These are phyloP conservation scores for Agriopis marginaria DNA, from an alignment of 2,888 invertebrate genomes.

Conservation along the genomic window DNA sequence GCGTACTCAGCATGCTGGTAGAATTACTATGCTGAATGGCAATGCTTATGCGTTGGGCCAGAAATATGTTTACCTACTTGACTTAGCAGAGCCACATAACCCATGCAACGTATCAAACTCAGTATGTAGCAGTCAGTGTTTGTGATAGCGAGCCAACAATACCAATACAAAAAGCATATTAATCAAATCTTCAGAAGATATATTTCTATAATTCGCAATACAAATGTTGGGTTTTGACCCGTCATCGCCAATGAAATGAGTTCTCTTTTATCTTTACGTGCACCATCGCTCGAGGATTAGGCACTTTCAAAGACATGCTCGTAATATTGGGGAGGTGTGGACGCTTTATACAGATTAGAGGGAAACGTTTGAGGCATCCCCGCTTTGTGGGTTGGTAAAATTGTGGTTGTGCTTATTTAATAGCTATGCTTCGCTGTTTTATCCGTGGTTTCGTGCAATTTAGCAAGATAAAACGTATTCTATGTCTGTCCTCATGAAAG, in stretches of 20 bases:
- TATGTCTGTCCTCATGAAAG: background rate
- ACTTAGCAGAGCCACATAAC: no score
- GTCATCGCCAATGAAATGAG: constrained; percentile 18
- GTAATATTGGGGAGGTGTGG: constrained; percentile 13
- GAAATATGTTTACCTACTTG: no score
- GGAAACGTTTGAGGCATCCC: constrained; percentile 4
- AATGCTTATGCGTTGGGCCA: no score
- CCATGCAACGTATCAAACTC: no score
- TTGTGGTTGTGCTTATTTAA: background rate
- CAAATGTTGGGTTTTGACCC: constrained; percentile 13
- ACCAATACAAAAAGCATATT: no score
- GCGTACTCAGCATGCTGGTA: no score
- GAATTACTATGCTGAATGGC: no score
- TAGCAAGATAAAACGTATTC: no score
- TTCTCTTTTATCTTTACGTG: constrained; percentile 29
- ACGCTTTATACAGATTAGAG: constrained; percentile 16
- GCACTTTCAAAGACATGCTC: constrained; percentile 18
- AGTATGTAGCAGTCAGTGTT: no score
- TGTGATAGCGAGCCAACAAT: no score
- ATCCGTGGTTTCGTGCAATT: background rate
- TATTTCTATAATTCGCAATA: background rate
- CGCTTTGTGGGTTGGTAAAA: constrained; percentile 1
- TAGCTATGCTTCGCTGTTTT: background rate
- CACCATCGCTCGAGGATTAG: constrained; percentile 23
- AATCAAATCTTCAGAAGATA: no score